Conservation (phyloP, 2,113 vertebrate species). For the Ia io region DNA sequence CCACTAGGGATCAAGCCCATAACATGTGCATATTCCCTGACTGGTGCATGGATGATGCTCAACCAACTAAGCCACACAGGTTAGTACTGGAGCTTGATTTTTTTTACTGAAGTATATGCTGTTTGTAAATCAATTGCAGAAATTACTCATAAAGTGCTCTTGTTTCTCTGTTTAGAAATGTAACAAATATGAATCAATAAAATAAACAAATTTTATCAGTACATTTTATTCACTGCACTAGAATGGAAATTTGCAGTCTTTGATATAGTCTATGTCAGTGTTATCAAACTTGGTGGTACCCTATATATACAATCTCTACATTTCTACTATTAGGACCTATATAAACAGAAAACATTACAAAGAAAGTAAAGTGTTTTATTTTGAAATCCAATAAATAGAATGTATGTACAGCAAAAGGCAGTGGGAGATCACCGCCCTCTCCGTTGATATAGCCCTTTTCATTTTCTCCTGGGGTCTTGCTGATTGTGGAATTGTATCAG, state of each 20-base stretch:
- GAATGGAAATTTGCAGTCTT: not conserved
- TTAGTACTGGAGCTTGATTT: not conserved
- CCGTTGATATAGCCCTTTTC: not conserved
- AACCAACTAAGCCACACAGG: no score
- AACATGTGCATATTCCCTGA: no score
- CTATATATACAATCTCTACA: not conserved
- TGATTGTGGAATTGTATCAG: conserved; percentile 46
- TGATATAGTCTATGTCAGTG: not conserved
- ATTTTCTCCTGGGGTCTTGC: conserved; percentile 42
- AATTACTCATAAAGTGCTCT: not conserved
- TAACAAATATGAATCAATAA: not conserved
- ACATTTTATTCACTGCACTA: not conserved
- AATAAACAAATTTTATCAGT: not conserved
- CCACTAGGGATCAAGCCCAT: no score
- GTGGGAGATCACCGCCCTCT: not conserved
- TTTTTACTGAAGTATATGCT: not conserved
- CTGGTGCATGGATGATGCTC: no score
- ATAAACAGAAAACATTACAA: not conserved
- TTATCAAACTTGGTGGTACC: not conserved
- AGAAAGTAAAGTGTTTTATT: not conserved
- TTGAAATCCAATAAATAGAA: not conserved
- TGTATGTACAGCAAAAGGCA: not conserved
- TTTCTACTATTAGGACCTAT: not conserved
- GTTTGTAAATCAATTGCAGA: not conserved
- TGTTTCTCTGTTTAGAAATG: not conserved